Evolutionary conservation across 2,797 vertebrate genomes (phyloP), one percentile per base, ranked within the genome.

Genomic region (Sparidentex hasta): DNA sequence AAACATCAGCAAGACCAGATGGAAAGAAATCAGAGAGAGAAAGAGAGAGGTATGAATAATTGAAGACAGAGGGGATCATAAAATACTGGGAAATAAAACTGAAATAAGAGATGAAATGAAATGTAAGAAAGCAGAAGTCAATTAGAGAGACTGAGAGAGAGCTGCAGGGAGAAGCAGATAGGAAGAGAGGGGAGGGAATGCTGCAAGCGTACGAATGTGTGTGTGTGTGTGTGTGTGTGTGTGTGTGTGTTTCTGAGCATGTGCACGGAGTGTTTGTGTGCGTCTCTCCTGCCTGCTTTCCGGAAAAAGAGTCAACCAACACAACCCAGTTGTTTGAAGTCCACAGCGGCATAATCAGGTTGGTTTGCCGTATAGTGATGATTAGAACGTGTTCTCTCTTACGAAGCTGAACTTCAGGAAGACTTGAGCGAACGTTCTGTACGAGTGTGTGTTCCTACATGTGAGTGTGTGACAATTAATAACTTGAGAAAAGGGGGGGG

Each of bases 71-170:
- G 71, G 75, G 80, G 83, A 85, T 93, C 90, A 78, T 91, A 81
- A 93, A 90, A 92, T 91, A 80, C 51, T 51, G 85, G 84, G 86
- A 89, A 92, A 92, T 94, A 89, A 93, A 94, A 93, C 72, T 90
- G 88, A 91, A 93, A 93, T 90, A 91, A 91, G 88, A 93, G 91
- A 93, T 94, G 84, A 92, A 92, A 92, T 93, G 89, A 95, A 93
- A 93, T 93, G 88, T 90, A 86, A 91, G 88, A 92, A 93, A 92
- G 87, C 82, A 90, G 85, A 90, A 94, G 92, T 93, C 89, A 93
- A 93, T 93, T 94, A 93, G 80, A 83, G 87, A 74, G 74, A 76
- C 74, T 64, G 77, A 67, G 85, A 61, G 66, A 87, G 75, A 83
- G 90, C 91, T 91, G 83, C 80, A 70, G 90, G 90, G 87, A 50